phyloP scores from a whole-genome alignment of 2,113 vertebrate species.

The Sminthopsis crassicaudata region DNA sequence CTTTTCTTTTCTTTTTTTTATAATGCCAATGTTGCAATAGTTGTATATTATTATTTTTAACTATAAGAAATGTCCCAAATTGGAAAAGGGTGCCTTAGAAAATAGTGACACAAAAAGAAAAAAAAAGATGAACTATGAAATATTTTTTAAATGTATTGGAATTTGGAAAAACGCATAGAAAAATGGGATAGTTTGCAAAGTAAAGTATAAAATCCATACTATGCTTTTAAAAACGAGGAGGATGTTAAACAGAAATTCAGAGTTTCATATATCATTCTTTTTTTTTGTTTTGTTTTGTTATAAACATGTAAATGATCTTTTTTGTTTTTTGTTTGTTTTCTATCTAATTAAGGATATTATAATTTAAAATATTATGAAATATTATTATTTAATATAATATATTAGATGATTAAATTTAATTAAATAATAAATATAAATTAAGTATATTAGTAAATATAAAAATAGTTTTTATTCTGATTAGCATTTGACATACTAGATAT shows the following conservation, averaged over 20 bases:
- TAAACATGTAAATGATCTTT: not conserved
- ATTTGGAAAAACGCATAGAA: not conserved
- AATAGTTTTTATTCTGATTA: not conserved
- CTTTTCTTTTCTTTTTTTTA: not conserved
- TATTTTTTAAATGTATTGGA: not conserved
- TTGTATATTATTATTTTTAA: not conserved
- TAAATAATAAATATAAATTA: too few relatives aligned
- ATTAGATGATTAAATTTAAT: too few relatives aligned
- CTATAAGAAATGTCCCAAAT: not conserved
- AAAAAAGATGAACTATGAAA: not conserved
- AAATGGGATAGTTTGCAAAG: not conserved
- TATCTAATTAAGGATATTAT: not conserved
- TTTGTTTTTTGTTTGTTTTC: not conserved
- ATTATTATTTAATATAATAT: too few relatives aligned
- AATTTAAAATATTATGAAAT: not conserved
- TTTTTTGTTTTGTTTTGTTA: not conserved
- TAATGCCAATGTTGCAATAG: not conserved
- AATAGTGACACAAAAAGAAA: not conserved
- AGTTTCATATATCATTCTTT: not conserved
- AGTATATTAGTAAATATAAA: too few relatives aligned
- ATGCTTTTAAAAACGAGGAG: not conserved
- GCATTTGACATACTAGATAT: not conserved
- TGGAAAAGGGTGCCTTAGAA: not conserved
- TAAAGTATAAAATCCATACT: not conserved
- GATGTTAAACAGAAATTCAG: not conserved